Conservation (phyloP, 2,888 invertebrate genomes). For the Strigamia maritima region DNA sequence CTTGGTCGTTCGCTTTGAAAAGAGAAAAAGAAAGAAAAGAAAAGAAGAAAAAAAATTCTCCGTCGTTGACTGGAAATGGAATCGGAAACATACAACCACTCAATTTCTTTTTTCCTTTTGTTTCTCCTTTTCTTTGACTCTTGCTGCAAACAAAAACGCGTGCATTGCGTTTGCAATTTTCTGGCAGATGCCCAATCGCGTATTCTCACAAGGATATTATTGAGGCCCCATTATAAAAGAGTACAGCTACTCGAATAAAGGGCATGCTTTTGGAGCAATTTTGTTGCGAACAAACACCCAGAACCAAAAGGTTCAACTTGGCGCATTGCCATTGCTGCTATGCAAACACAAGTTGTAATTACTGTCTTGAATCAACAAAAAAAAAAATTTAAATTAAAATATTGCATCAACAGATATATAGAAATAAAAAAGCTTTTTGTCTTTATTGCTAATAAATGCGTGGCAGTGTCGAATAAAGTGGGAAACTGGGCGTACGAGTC, state of each 20-base stretch:
- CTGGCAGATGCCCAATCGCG: background rate
- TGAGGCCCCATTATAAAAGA: background rate
- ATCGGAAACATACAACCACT: slow-evolving; percentile 4
- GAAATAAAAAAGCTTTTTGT: too few species aligned
- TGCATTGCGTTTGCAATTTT: background rate
- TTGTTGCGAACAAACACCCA: background rate
- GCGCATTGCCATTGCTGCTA: background rate
- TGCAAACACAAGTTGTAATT: background rate
- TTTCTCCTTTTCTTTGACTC: background rate
- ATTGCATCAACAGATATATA: too few species aligned
- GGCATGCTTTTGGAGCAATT: background rate
- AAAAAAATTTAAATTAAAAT: too few species aligned
- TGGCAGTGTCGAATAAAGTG: too few species aligned
- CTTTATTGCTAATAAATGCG: too few species aligned
- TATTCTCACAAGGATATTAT: background rate
- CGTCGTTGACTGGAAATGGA: background rate
- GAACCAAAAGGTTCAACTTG: background rate
- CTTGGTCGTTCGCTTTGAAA: background rate
- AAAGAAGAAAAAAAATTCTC: background rate
- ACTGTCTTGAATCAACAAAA: background rate
- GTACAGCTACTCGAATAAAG: background rate
- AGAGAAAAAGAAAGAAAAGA: background rate
- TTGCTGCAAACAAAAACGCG: background rate
- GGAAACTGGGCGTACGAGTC: too few species aligned
- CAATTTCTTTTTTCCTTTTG: background rate